Percentiles rank a stretch among this genome's conserved stretches.
Evolutionary conservation across 2,797 vertebrate species (phyloP).

Genomic region (Oryzias dopingdopingensis): DNA sequence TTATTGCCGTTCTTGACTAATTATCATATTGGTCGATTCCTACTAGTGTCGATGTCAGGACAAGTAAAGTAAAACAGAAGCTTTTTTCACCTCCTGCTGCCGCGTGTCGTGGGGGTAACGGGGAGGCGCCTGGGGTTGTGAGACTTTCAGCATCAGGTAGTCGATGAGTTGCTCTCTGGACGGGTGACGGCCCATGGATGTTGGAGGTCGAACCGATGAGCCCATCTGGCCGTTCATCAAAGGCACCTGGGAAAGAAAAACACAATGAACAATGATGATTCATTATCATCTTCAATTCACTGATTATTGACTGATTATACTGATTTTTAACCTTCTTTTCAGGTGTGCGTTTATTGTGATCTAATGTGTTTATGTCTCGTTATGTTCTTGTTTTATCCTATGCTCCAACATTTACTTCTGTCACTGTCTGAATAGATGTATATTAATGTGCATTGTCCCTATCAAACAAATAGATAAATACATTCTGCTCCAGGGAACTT

Average conservation of each 20-base stretch:
- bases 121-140: constrained; percentile 81
- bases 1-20: too few relatives aligned
- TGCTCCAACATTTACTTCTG: too few relatives aligned
- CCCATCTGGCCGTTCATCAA: constrained; percentile 94
- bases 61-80: neutral
- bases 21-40: too few relatives aligned
- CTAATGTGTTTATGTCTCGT: neutral
- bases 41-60: neutral
- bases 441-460: too few relatives aligned
- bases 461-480: too few relatives aligned
- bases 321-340: too few relatives aligned
- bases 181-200: constrained; percentile 86
- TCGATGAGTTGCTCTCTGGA: constrained; percentile 96
- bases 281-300: too few relatives aligned
- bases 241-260: constrained; percentile 82
- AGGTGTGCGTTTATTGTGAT: too few relatives aligned
- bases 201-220: constrained; percentile 51
- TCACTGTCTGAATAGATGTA: too few relatives aligned
- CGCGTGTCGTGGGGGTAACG: constrained; percentile 81
- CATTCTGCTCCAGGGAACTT: too few relatives aligned
- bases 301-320: too few relatives aligned
- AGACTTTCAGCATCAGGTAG: constrained; percentile 96
- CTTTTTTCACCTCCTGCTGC: constrained; percentile 85
- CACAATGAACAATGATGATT: neutral
- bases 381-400: neutral